A percentile compares a stretch with the other conserved stretches of the same genome.
These are phyloP conservation scores for Panthera uncia DNA, from an alignment of 2,113 vertebrate genomes.

Conservation along the genomic window DNA sequence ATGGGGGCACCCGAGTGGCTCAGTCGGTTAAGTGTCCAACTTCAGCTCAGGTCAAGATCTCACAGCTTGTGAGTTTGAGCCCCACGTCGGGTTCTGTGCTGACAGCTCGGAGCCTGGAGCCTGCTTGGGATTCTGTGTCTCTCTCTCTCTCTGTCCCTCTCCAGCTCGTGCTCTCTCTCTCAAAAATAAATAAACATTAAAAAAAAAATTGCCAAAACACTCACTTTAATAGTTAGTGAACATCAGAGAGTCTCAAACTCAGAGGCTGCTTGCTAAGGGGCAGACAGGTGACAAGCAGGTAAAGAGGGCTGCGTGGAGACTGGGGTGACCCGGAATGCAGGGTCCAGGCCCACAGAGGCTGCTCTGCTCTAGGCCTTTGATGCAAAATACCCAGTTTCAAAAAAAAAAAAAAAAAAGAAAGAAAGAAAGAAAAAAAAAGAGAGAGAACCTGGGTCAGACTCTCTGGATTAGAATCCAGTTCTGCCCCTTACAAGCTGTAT, in stretches of 20 bases:
- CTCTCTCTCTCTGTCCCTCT: no score
- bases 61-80: no score
- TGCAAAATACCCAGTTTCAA: neutral
- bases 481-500: neutral
- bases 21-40: no score
- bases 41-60: no score
- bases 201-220: neutral
- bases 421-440: neutral
- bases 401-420: neutral
- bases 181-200: neutral
- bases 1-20: no score
- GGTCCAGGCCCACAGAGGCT: neutral
- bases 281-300: neutral
- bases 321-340: accelerated
- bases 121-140: no score
- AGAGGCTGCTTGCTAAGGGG: neutral
- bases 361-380: neutral
- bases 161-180: no score
- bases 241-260: neutral
- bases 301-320: accelerated
- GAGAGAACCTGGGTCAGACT: neutral
- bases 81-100: no score
- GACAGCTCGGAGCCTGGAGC: no score
- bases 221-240: neutral
- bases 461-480: neutral